These are phyloP conservation scores for Drosophila sproati DNA, from an alignment of 1,140 invertebrate genomes.

Conservation along the genomic window DNA sequence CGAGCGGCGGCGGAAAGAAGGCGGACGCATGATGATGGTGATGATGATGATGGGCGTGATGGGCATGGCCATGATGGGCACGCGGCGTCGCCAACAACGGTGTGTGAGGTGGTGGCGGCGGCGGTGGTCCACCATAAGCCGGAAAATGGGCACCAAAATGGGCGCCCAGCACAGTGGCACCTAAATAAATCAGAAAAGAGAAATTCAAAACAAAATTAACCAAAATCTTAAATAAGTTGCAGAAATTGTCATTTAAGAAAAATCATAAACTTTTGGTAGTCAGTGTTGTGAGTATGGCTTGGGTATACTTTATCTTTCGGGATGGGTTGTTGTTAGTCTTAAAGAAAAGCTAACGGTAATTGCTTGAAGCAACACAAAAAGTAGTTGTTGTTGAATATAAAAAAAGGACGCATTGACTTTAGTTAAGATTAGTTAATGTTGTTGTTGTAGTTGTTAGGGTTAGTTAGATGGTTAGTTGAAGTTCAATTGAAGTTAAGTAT, in stretches of 20 bases:
- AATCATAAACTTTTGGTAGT: conserved; percentile 21
- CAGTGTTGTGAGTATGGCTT: conserved; percentile 73
- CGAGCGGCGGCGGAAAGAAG: conserved; percentile 87
- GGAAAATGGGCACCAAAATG: conserved; percentile 73
- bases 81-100: conserved; percentile 83
- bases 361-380: conserved; percentile 41
- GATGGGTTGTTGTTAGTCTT: conserved; percentile 28
- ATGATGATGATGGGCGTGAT: conserved; percentile 60
- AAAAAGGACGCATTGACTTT: conserved; percentile 20
- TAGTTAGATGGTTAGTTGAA: conserved; percentile 36
- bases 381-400: conserved; percentile 11
- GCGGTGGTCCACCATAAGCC: conserved; percentile 58
- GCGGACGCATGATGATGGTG: conserved; percentile 75
- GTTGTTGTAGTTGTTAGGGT: conserved; percentile 42
- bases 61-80: conserved; percentile 85
- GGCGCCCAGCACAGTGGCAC: conserved; percentile 72
- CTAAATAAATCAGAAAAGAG: conserved; percentile 33
- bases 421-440: conserved; percentile 22
- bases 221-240: background rate
- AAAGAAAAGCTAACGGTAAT: conserved; percentile 16
- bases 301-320: conserved; percentile 12
- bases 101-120: conserved; percentile 79
- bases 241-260: background rate
- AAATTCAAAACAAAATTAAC: background rate
- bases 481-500: conserved; percentile 52